These are phyloP conservation scores for Cryptoblepharus egeriae DNA, from an alignment of 2,797 vertebrate species.

Conservation along the genomic window DNA sequence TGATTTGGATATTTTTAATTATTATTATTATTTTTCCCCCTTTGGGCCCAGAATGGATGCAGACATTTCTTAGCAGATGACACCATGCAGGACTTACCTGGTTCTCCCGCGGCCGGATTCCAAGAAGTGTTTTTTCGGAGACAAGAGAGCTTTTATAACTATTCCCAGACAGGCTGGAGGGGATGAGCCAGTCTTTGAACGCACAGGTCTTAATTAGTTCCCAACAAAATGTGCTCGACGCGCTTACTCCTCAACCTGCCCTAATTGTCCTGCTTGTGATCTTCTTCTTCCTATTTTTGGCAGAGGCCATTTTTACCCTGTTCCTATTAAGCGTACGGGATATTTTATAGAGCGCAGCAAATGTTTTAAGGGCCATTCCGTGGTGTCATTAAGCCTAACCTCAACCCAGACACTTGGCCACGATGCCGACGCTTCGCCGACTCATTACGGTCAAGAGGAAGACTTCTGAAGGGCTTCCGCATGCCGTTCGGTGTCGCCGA, in stretches of 20 bases:
- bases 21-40: too few relatives aligned
- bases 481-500: background rate
- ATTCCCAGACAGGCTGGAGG: conserved; percentile 9
- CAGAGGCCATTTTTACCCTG: background rate
- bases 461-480: background rate
- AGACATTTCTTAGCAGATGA: background rate
- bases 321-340: background rate
- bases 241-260: background rate
- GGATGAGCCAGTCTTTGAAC: conserved; percentile 29
- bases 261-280: background rate
- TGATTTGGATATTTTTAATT: too few relatives aligned
- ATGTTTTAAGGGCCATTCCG: background rate
- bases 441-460: too few relatives aligned
- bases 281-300: background rate
- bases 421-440: background rate
- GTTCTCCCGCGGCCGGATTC: background rate
- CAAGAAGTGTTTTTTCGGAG: background rate
- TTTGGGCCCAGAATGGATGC: too few relatives aligned
- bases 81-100: conserved; percentile 19
- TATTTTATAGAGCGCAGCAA: background rate
- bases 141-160: conserved; percentile 11
- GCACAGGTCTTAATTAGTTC: conserved; percentile 28
- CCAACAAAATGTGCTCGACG: background rate
- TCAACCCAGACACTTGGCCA: background rate
- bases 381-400: background rate